Conservation (phyloP, 92 coral and sea anemone genomes). For the Zoanthus sansibaricus region DNA sequence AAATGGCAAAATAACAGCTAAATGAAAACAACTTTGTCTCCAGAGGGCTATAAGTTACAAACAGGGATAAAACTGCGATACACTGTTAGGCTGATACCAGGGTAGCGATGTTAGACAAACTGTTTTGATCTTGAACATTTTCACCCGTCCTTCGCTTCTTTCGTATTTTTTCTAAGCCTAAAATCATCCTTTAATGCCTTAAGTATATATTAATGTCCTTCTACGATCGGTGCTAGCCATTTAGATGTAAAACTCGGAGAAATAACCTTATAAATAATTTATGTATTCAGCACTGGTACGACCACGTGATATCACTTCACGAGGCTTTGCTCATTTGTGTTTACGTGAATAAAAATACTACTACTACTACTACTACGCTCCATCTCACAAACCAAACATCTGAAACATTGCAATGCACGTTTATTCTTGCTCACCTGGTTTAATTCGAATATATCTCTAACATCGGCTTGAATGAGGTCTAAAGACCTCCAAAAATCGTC, state of each 20-base stretch:
- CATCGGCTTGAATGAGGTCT: neutral
- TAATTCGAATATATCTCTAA: slow-evolving; percentile 1
- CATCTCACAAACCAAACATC: neutral
- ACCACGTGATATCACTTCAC: slow-evolving; percentile 6
- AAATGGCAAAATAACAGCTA: slow-evolving; percentile 2
- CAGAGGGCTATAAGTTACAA: slow-evolving; percentile 8
- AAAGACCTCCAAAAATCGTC: neutral
- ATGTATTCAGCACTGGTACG: slow-evolving; percentile 5
- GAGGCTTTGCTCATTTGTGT: slow-evolving; percentile 1
- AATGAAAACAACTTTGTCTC: slow-evolving; percentile 3
- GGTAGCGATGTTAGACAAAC: slow-evolving; percentile 3
- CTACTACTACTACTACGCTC: slow-evolving; percentile 1
- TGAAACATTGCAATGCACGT: slow-evolving; percentile 15
- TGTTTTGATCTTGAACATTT: slow-evolving; percentile 5
- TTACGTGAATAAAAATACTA: neutral
- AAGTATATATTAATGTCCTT: slow-evolving; percentile 5
- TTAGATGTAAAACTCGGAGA: slow-evolving; percentile 4
- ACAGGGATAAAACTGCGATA: slow-evolving; percentile 6
- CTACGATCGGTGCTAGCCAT: slow-evolving; percentile 10
- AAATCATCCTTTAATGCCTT: slow-evolving; percentile 3
- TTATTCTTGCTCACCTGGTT: slow-evolving; percentile 5
- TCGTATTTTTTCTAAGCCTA: slow-evolving; percentile 3
- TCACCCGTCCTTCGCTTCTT: slow-evolving; percentile 3
- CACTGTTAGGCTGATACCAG: slow-evolving; percentile 9
- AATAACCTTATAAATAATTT: slow-evolving; percentile 3